phyloP scores from a whole-genome alignment of 2,888 invertebrate genomes.

The Bellardia bayeri region DNA sequence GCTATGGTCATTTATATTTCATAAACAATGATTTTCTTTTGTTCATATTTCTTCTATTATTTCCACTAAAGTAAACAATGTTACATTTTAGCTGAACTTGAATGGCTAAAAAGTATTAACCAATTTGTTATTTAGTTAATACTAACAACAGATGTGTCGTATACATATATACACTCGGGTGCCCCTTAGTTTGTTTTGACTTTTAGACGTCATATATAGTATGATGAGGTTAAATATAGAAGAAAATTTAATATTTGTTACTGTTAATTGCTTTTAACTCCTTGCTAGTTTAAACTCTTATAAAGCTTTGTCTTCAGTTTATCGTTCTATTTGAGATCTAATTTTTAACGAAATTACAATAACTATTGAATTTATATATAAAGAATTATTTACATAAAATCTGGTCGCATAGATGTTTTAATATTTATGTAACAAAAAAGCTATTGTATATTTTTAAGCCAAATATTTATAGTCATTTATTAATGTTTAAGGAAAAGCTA shows the following conservation, averaged over 20 bases:
- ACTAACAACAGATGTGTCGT: slow-evolving; percentile 21
- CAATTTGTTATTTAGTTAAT: slow-evolving; percentile 24
- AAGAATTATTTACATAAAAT: too few relatives aligned
- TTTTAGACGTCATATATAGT: neutral
- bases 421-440: too few relatives aligned
- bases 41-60: slow-evolving; percentile 35
- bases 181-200: neutral
- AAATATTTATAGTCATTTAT: too few relatives aligned
- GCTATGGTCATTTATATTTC: slow-evolving; percentile 23
- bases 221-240: slow-evolving; percentile 26
- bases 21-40: slow-evolving; percentile 39
- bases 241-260: slow-evolving; percentile 18
- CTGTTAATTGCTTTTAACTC: neutral
- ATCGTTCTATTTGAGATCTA: too few relatives aligned
- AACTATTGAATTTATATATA: too few relatives aligned
- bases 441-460: too few relatives aligned
- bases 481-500: too few relatives aligned
- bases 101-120: slow-evolving; percentile 30
- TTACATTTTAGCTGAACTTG: slow-evolving; percentile 43
- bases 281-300: too few relatives aligned
- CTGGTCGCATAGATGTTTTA: too few relatives aligned
- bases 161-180: neutral
- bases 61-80: slow-evolving; percentile 45
- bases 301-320: too few relatives aligned
- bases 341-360: too few relatives aligned